phyloP scores from a whole-genome alignment of 92 coral and sea anemone genomes.

The Parazoanthus darwini region DNA sequence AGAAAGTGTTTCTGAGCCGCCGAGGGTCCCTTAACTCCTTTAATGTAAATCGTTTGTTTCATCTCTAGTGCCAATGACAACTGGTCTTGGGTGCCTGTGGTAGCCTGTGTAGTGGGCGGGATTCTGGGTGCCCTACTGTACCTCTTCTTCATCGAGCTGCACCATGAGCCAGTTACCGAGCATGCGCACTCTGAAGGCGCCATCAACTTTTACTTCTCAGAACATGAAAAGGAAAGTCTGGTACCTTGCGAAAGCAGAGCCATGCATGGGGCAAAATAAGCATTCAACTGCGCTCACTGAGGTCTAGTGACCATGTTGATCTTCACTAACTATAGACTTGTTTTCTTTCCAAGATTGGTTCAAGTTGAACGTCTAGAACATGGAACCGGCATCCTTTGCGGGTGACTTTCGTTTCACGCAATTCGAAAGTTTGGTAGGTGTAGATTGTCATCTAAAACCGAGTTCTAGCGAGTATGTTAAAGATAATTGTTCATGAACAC shows the following conservation, averaged over 20 bases:
- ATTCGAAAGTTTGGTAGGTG: no score
- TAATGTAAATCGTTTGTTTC: background rate
- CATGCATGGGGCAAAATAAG: background rate
- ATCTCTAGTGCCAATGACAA: slow-evolving; percentile 1
- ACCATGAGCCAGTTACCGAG: slow-evolving; percentile 5
- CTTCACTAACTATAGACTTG: no score
- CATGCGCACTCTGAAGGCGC: background rate
- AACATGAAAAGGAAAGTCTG: background rate
- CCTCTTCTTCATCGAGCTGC: slow-evolving; percentile 27
- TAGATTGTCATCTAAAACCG: no score
- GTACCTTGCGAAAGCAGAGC: slow-evolving; percentile 11
- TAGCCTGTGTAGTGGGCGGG: slow-evolving; percentile 27
- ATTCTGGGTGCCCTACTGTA: slow-evolving; percentile 38
- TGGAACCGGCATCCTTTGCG: no score
- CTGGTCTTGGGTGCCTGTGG: slow-evolving; percentile 47
- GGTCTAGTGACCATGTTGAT: no score
- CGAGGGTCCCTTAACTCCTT: background rate
- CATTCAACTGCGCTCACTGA: background rate
- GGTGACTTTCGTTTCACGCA: no score
- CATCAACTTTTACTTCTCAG: background rate
- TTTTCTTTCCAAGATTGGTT: no score
- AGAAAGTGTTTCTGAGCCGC: no score
- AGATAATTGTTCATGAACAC: no score
- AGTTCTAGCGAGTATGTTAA: no score
- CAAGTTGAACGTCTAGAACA: no score